These are phyloP conservation scores for Odontamblyopus lacepedii DNA, from an alignment of 2,797 vertebrate genomes.

Conservation along the genomic window DNA sequence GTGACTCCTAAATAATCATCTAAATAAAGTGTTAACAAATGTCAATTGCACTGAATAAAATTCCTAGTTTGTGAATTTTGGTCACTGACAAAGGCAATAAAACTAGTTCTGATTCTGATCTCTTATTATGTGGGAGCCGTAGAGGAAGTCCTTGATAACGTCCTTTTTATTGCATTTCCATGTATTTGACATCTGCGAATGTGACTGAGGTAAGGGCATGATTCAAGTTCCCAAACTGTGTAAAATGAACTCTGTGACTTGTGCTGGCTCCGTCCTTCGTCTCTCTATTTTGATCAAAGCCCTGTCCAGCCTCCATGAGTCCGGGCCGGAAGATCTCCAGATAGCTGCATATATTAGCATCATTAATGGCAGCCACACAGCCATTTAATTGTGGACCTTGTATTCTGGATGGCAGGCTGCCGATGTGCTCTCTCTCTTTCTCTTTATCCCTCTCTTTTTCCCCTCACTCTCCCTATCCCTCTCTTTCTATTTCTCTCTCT, in stretches of 20 bases:
- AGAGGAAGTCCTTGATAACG: neutral
- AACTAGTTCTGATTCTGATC: too few relatives aligned
- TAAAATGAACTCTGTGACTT: constrained; percentile 32
- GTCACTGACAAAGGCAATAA: too few relatives aligned
- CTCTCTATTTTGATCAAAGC: constrained; percentile 47
- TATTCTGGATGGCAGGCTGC: constrained; percentile 48
- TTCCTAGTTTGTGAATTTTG: too few relatives aligned
- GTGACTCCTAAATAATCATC: too few relatives aligned
- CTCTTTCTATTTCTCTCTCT: constrained; percentile 8
- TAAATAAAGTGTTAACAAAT: too few relatives aligned
- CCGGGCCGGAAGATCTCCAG: constrained; percentile 55
- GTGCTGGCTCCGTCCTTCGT: constrained; percentile 40
- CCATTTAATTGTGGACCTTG: constrained; percentile 64
- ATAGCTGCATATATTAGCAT: constrained; percentile 67
- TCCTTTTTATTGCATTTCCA: neutral
- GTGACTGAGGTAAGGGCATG: neutral
- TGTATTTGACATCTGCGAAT: neutral
- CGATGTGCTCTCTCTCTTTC: constrained; percentile 32
- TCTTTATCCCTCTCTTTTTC: neutral
- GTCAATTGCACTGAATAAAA: too few relatives aligned
- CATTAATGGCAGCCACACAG: constrained; percentile 59
- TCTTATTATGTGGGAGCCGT: too few relatives aligned
- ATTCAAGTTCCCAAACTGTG: neutral
- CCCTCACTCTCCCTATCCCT: neutral
- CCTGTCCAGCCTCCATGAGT: constrained; percentile 35